These are phyloP conservation scores for Microctonus aethiopoides DNA, from an alignment of 2,888 invertebrate species.

Conservation along the genomic window DNA sequence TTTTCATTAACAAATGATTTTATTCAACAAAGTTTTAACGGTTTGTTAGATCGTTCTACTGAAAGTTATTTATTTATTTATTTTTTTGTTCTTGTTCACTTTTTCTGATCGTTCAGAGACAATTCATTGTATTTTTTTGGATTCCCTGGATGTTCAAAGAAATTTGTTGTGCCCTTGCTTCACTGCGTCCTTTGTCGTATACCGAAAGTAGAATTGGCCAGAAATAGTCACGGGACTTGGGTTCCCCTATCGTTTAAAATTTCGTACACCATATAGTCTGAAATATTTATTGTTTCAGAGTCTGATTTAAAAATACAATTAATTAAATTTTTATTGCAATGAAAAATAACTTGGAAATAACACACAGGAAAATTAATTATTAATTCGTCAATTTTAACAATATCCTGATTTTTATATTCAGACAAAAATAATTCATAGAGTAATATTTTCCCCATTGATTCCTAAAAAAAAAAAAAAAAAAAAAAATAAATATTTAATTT, in stretches of 20 bases:
- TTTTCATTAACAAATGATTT: background rate
- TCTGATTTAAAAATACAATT: no score
- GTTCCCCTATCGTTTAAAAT: background rate
- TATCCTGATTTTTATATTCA: no score
- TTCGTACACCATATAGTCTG: background rate
- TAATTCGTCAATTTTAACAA: no score
- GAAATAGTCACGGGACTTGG: background rate
- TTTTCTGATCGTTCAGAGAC: background rate
- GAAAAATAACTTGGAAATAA: no score
- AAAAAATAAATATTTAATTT: no score
- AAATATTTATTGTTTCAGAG: background rate
- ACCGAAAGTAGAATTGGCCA: conserved; percentile 1
- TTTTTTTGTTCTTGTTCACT: background rate
- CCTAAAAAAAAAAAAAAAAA: no score
- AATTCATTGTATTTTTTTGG: background rate
- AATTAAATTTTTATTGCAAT: no score
- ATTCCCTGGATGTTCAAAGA: background rate
- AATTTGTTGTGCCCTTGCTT: background rate
- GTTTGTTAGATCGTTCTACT: background rate
- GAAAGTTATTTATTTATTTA: background rate
- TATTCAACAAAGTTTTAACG: background rate
- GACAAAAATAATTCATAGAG: no score
- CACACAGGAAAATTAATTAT: no score
- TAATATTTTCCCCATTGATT: no score
- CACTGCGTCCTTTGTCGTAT: background rate